Percentiles rank a stretch among this genome's conserved stretches.
Conservation (phyloP, 2,797 vertebrate genomes). For the Fistularia tabacaria region DNA sequence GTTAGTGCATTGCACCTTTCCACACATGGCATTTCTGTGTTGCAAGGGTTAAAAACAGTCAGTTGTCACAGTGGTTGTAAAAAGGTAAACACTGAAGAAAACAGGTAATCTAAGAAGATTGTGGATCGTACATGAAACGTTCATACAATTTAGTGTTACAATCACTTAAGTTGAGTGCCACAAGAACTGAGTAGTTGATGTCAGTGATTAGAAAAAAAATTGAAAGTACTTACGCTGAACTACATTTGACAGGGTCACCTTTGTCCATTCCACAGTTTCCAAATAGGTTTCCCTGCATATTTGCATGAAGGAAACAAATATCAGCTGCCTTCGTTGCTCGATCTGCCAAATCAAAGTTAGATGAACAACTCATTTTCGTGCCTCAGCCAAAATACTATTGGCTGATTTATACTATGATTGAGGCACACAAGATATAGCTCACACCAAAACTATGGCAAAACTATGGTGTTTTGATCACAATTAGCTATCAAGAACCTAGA, state of each 20-base stretch:
- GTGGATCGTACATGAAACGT: too few species aligned
- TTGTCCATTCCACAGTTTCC: constrained; percentile 80
- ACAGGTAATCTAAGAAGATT: too few species aligned
- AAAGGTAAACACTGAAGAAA: too few species aligned
- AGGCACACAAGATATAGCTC: too few species aligned
- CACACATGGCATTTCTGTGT: constrained; percentile 80
- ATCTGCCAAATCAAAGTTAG: constrained; percentile 55
- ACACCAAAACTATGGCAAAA: too few species aligned
- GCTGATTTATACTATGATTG: too few species aligned
- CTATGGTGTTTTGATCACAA: too few species aligned
- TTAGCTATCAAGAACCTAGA: too few species aligned
- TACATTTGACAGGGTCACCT: constrained; percentile 53
- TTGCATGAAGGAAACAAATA: constrained; percentile 74
- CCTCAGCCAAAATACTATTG: too few species aligned
- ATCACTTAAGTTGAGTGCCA: too few species aligned
- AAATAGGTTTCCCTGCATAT: constrained; percentile 72
- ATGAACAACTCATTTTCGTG: background rate
- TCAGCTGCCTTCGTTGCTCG: constrained; percentile 77
- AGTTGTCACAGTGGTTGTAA: background rate
- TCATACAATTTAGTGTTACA: too few species aligned
- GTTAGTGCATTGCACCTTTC: constrained; percentile 85
- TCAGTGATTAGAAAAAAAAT: background rate
- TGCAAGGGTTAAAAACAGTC: background rate
- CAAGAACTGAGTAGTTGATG: too few species aligned
- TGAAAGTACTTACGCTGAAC: constrained; percentile 71